Evolutionary conservation across 2,888 invertebrate species (phyloP), one percentile per base, ranked within the genome.

Genomic region (Diarsia dahlii): DNA sequence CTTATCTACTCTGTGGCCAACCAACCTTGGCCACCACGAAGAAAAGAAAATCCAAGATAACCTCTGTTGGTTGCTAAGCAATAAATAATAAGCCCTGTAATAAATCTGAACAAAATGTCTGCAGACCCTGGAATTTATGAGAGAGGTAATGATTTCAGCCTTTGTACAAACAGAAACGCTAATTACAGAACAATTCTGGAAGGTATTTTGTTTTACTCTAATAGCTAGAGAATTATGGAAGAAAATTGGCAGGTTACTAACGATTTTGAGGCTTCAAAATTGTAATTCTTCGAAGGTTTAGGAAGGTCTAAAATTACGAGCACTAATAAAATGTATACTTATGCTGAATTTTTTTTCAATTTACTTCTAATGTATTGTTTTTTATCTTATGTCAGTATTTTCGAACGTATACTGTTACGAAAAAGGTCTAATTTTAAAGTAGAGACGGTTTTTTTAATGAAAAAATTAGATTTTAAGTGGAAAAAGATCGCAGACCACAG

Each of bases 61-160:
- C 28, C 58, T 72, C 15, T 48, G 12, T 18, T 73, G 58, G 70
- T 84, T 34, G 56, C 48, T 66, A 60, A 78, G 78, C 71, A 72
- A 82, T 84, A 85, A 84, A 84, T 84, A 84, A 85, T 85, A 52
- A 67, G 68, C 62, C 58, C 28, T 63, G 78, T 58, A 78, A 87
- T 85, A 85, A 87, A 87, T 87, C 71, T 78, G 45, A 28, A 28
- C 15, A 13, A 75, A 71, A 71, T 74, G 78, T 75, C 83, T 74
- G 52, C 80, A 69, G 50, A 54, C 64, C 76, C 58, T 73, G 34
- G 64, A 75, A 86, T 86, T 86, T 87, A 87, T 82, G 87, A 73
- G 80, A 77, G 74, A 65, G 69, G 65, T 76, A 77, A 84, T 81
- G 65, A 84, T 78, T 83, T 75, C 62, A 67, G 10, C 12, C 45